Evolutionary conservation across 2,113 vertebrate genomes (phyloP).

Genomic region (Formicarius rufipectus): DNA sequence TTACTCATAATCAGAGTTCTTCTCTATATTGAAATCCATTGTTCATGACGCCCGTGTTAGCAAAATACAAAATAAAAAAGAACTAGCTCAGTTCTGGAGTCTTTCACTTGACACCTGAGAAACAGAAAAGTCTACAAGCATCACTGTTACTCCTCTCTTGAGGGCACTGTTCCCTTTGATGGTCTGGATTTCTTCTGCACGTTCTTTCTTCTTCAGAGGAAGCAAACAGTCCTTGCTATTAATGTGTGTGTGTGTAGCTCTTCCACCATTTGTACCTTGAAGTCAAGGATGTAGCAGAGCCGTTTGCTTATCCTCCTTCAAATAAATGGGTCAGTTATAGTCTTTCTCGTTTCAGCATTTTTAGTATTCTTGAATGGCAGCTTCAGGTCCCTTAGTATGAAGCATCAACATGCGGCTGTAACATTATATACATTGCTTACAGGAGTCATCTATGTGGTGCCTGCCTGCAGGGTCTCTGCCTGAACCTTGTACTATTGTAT

Average conservation of each 20-base stretch:
- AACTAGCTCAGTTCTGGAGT: background rate
- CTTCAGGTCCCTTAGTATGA: background rate
- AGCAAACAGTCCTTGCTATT: background rate
- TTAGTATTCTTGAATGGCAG: background rate
- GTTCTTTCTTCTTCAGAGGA: background rate
- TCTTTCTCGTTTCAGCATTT: background rate
- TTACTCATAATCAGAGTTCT: background rate
- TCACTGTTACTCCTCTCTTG: background rate
- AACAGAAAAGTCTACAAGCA: background rate
- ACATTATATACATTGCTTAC: fast-evolving
- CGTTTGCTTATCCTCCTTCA: background rate
- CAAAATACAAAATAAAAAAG: no score
- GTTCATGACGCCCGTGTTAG: background rate
- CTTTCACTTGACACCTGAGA: background rate
- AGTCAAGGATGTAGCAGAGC: background rate
- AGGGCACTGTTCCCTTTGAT: background rate
- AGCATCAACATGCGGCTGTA: background rate
- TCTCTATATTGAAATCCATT: background rate
- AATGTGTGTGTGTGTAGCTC: background rate
- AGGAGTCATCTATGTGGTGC: fast-evolving
- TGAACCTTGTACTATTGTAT: fast-evolving
- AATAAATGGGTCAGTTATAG: fast-evolving
- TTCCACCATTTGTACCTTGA: background rate
- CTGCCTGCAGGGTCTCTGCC: background rate
- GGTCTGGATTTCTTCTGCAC: background rate